Evolutionary conservation across 2,113 vertebrate genomes (phyloP).

Genomic region (Hippocampus zosterae): DNA sequence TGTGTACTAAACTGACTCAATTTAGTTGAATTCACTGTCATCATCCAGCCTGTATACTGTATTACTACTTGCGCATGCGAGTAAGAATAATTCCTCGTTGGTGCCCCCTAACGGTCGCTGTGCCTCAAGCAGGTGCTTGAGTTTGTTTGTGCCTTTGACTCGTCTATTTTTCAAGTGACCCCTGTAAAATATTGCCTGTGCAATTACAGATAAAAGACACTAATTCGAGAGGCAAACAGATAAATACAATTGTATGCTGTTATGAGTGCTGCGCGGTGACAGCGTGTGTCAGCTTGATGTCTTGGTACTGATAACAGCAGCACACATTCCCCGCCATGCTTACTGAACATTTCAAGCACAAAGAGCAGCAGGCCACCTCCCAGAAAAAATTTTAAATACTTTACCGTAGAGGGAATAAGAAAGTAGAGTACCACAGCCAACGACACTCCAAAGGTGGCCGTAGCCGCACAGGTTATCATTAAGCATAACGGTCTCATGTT

Average conservation of each 20-base stretch:
- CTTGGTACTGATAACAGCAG: background rate
- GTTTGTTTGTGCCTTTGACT: no score
- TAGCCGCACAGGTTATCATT: constrained; percentile 29
- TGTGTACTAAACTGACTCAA: no score
- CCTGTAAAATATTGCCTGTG: background rate
- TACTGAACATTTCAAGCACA: background rate
- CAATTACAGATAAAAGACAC: background rate
- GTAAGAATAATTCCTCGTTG: no score
- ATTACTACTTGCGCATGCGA: no score
- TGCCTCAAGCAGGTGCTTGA: no score
- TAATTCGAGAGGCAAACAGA: background rate
- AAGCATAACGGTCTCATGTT: constrained; percentile 50
- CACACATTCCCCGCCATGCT: background rate
- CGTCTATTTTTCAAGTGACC: no score
- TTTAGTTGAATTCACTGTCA: no score
- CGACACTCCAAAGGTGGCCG: constrained; percentile 39
- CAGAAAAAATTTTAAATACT: background rate
- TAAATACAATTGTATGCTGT: background rate
- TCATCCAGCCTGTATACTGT: no score
- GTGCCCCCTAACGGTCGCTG: no score
- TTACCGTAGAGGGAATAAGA: constrained; percentile 52
- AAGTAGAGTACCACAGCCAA: constrained; percentile 50
- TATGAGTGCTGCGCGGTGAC: background rate
- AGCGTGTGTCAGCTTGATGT: background rate
- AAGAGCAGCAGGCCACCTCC: background rate